These are phyloP conservation scores for Odobenus rosmarus DNA, from an alignment of 2,113 vertebrate genomes.

Conservation along the genomic window DNA sequence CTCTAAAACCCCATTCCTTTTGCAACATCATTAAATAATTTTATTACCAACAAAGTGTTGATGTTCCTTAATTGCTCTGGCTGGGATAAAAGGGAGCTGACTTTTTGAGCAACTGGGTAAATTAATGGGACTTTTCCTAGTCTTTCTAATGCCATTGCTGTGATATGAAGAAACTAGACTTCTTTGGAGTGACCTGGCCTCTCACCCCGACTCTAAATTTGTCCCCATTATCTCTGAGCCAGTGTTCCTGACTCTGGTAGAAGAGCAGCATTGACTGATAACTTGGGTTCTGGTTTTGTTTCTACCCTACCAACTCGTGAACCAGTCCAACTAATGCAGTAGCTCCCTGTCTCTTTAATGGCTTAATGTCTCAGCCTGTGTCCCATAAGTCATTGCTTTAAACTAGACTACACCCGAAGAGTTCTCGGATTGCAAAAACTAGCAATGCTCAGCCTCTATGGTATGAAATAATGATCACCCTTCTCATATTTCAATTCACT, in stretches of 20 bases:
- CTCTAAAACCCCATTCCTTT: background rate
- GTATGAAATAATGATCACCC: background rate
- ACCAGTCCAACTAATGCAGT: background rate
- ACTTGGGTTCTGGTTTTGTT: background rate
- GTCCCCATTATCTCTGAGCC: background rate
- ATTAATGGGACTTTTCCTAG: background rate
- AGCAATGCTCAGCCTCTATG: background rate
- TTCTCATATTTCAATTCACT: background rate
- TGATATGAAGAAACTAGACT: background rate
- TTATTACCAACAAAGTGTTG: conserved; percentile 28
- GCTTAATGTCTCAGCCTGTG: background rate
- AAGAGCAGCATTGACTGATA: background rate
- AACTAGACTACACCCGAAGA: background rate
- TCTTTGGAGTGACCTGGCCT: background rate
- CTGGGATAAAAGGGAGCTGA: background rate
- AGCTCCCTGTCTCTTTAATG: background rate
- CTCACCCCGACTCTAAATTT: background rate
- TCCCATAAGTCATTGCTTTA: background rate
- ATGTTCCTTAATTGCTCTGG: background rate
- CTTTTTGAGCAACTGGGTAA: background rate
- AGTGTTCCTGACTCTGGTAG: background rate
- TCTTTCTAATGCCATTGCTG: background rate
- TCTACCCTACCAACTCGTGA: background rate
- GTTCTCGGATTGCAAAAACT: background rate
- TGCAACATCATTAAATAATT: background rate